Evolutionary conservation across 2,888 invertebrate species (phyloP).

Genomic region (Chrysolina oricalcia): DNA sequence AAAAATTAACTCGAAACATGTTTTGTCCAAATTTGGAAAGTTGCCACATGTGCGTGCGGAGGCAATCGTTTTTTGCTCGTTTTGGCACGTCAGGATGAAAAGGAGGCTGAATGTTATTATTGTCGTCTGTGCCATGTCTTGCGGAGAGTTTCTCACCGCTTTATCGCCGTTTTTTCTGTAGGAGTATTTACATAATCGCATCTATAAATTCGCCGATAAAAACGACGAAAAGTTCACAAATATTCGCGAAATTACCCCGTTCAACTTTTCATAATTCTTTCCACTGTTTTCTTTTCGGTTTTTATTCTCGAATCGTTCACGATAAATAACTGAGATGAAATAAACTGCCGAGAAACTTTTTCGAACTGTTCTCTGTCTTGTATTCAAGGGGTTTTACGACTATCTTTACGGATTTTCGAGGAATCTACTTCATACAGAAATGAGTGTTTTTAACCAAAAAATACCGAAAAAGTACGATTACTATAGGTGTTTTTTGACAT

Average conservation of each 20-base stretch:
- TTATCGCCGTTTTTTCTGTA: constrained; percentile 33
- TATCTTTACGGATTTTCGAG: not conserved
- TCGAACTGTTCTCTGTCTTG: not conserved
- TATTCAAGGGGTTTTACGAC: not conserved
- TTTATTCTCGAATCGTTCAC: not conserved
- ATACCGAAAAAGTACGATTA: too few relatives aligned
- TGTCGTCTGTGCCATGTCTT: constrained; percentile 48
- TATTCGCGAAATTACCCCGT: constrained; percentile 19
- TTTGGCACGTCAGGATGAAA: constrained; percentile 49
- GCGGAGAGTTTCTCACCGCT: constrained; percentile 46
- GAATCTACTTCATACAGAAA: too few relatives aligned
- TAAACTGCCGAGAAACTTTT: not conserved
- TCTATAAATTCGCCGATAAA: constrained; percentile 43
- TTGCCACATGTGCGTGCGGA: constrained; percentile 61
- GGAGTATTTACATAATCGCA: constrained; percentile 47
- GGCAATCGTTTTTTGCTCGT: constrained; percentile 47
- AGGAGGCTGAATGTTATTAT: constrained; percentile 43
- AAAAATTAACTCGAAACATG: constrained; percentile 50
- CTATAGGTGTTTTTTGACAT: too few relatives aligned
- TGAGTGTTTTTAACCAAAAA: too few relatives aligned
- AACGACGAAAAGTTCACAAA: constrained; percentile 15
- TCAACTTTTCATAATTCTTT: constrained; percentile 26
- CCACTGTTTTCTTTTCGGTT: constrained; percentile 17
- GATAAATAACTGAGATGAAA: not conserved
- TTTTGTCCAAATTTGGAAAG: constrained; percentile 60